Conservation (phyloP, 2,888 invertebrate species). For the Dryomyza anilis region DNA sequence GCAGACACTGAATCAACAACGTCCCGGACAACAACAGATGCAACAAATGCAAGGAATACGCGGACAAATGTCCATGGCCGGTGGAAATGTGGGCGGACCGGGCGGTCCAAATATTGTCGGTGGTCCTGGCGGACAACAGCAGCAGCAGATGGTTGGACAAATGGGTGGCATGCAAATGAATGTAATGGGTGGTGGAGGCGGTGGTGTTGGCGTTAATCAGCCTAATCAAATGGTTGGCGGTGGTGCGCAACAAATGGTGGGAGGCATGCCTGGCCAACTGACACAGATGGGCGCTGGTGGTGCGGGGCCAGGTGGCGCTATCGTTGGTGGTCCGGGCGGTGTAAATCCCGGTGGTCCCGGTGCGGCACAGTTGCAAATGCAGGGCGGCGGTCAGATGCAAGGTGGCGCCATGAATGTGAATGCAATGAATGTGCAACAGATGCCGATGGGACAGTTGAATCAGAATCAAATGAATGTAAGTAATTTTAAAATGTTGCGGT, state of each 20-base stretch:
- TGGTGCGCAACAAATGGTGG: conserved; percentile 46
- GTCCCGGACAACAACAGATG: conserved; percentile 60
- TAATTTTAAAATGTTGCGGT: too few relatives aligned
- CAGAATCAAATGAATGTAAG: conserved; percentile 48
- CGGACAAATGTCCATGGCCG: conserved; percentile 56
- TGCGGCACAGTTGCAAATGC: conserved; percentile 36
- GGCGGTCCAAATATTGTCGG: conserved; percentile 35
- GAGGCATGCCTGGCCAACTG: conserved; percentile 55
- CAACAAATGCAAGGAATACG: conserved; percentile 53
- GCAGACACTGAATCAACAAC: conserved; percentile 72
- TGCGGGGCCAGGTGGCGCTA: conserved; percentile 37
- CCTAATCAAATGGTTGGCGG: conserved; percentile 45
- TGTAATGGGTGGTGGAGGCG: conserved; percentile 43
- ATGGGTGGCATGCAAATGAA: conserved; percentile 60
- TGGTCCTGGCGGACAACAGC: conserved; percentile 14
- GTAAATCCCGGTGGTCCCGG: conserved; percentile 41
- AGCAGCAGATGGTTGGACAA: conserved; percentile 47
- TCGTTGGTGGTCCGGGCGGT: conserved; percentile 41
- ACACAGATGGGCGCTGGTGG: conserved; percentile 42
- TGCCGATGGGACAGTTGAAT: conserved; percentile 53
- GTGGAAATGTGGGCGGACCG: conserved; percentile 47
- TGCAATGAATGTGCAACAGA: conserved; percentile 52
- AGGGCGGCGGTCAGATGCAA: conserved; percentile 37
- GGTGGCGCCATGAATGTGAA: conserved; percentile 49
- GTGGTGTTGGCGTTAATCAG: conserved; percentile 42